Conservation (phyloP, 2,113 vertebrate species). For the Elgaria multicarinata region DNA sequence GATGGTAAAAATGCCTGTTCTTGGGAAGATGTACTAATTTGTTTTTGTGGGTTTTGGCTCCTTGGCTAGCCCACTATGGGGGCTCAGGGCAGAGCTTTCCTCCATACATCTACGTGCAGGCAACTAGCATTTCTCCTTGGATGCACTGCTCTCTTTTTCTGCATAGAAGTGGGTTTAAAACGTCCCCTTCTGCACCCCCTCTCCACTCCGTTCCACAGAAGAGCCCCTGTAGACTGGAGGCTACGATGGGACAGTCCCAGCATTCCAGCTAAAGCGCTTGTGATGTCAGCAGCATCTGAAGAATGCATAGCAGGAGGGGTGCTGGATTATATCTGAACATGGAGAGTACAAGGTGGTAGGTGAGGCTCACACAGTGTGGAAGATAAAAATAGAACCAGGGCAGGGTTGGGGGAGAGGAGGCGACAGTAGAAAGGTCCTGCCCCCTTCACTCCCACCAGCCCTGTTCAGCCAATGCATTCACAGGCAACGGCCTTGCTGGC, state of each 20-base stretch:
- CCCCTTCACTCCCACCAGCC: background rate
- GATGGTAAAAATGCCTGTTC: background rate
- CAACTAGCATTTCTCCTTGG: background rate
- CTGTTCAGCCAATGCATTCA: background rate
- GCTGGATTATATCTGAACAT: slow-evolving; percentile 21
- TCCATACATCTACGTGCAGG: background rate
- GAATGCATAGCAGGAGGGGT: background rate
- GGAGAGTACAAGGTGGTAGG: slow-evolving; percentile 29
- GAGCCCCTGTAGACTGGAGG: background rate
- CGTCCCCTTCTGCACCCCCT: background rate
- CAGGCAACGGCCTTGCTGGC: background rate
- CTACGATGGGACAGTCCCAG: background rate
- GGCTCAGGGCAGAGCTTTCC: background rate
- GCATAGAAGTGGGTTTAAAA: background rate
- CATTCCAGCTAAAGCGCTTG: background rate
- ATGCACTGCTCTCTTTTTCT: background rate
- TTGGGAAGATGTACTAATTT: background rate
- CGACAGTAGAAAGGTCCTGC: background rate
- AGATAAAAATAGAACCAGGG: background rate
- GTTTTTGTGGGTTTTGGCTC: background rate
- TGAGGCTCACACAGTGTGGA: background rate
- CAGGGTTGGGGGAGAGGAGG: no score
- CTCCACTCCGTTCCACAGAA: background rate
- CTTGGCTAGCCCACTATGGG: background rate
- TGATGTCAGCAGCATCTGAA: slow-evolving; percentile 14